Conservation (phyloP, 2,888 invertebrate species). For the Heliothis peltigera region DNA sequence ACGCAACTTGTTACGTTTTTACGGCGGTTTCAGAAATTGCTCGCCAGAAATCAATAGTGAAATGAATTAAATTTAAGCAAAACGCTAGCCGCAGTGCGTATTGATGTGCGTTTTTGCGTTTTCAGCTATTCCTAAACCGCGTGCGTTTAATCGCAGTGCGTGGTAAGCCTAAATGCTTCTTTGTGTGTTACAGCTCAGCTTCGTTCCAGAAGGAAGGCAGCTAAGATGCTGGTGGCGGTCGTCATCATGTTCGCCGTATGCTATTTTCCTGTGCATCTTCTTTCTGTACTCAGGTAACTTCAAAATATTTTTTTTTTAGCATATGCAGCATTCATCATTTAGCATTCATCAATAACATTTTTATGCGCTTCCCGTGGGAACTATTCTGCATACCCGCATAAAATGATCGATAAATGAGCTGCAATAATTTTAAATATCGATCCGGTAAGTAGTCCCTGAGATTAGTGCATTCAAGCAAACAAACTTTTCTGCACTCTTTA, state of each 20-base stretch:
- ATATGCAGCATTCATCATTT: too few relatives aligned
- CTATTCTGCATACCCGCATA: too few relatives aligned
- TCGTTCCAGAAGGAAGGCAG: background rate
- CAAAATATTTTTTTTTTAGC: too few relatives aligned
- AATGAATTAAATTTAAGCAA: slow-evolving; percentile 19
- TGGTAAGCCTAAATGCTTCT: background rate
- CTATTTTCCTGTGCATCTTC: background rate
- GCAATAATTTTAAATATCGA: too few relatives aligned
- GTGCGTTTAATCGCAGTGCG: background rate
- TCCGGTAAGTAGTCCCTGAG: too few relatives aligned
- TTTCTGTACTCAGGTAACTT: background rate
- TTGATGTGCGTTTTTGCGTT: slow-evolving; percentile 19
- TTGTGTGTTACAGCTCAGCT: background rate
- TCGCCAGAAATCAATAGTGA: slow-evolving; percentile 16
- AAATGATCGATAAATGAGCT: too few relatives aligned
- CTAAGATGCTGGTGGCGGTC: background rate
- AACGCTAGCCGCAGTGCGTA: slow-evolving; percentile 25
- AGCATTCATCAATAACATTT: too few relatives aligned
- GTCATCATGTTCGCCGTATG: background rate
- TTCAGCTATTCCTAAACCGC: slow-evolving; percentile 13
- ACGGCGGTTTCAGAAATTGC: background rate
- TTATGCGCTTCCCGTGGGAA: too few relatives aligned
- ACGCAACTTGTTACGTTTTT: slow-evolving; percentile 18
- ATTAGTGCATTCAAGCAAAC: too few relatives aligned
- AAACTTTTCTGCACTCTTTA: too few relatives aligned